Percentiles rank a stretch among this genome's conserved stretches.
phyloP scores from a whole-genome alignment of 2,888 invertebrate species.

The Helleia helle region DNA sequence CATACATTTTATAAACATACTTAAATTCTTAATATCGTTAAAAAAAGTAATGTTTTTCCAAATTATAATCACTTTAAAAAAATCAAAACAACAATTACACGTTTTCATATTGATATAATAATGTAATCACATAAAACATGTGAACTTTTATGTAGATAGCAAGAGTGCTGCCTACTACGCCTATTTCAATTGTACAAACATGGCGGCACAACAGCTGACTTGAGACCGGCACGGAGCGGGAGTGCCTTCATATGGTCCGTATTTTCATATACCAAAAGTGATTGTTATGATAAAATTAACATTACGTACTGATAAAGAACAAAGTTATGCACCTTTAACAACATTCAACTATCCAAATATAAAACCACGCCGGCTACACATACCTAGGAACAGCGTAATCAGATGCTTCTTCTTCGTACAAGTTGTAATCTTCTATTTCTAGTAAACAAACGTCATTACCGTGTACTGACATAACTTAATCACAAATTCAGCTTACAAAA shows the following conservation, averaged over 20 bases:
- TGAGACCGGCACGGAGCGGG: slow-evolving; percentile 64
- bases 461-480: slow-evolving; percentile 69
- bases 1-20: no score
- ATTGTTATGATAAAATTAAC: neutral
- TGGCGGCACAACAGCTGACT: slow-evolving; percentile 75
- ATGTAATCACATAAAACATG: slow-evolving; percentile 7
- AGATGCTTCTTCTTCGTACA: slow-evolving; percentile 70
- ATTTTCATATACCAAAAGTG: neutral
- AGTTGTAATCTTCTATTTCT: slow-evolving; percentile 71
- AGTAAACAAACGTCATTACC: slow-evolving; percentile 71
- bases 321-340: neutral
- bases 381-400: slow-evolving; percentile 72
- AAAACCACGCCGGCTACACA: slow-evolving; percentile 65
- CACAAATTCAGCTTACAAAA: slow-evolving; percentile 35
- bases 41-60: no score
- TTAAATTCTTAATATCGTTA: no score
- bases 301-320: neutral
- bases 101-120: slow-evolving; percentile 2
- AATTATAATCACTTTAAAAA: neutral
- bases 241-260: slow-evolving; percentile 46
- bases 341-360: slow-evolving; percentile 13
- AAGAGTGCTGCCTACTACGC: slow-evolving; percentile 52
- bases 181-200: slow-evolving; percentile 70
- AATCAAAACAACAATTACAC: slow-evolving; percentile 1
- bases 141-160: slow-evolving; percentile 12